Evolutionary conservation across 2,888 invertebrate species (phyloP), one percentile per base, ranked within the genome.

Genomic region (Mayetiola destructor): DNA sequence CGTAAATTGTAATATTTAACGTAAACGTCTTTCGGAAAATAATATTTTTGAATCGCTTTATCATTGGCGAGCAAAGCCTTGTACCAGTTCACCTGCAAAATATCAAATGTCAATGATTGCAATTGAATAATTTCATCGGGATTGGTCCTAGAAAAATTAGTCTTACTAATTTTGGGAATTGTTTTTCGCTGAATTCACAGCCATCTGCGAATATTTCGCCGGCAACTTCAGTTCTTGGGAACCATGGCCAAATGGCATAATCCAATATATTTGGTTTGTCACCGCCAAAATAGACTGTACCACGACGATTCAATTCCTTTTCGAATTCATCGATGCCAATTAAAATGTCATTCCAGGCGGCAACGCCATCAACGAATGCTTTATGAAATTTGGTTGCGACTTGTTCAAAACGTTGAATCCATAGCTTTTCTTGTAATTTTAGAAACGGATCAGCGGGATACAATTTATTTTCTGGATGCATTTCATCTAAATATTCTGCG

Each of bases 231-330:
- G 68, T 61, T 36, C 72, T 67, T 68, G 89, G 89, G 64, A 85
- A 79, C 84, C 88, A 89, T 2, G 89, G 89, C 88, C 88, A 89
- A 62, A 89, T 80, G 77, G 88, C 86, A 63, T 82, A 84, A 68
- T 90, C 89, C 56, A 88, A 72, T 77, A 85, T 80, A 52, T 88
- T 88, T 1, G 88, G 85, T 58, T 78, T 77, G 56, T 73, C 72
- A 0, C 87, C 86, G 59, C 81, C 76, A 62, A 86, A 80, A 68
- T 77, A 89, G 55, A 75, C 75, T 1, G 80, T 80, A 21, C 77
- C 78, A 55, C 88, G 77, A 20, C 71, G 71, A 27, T 67, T 68
- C 5, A 89, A 68, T 66, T 85, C 85, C 55, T 75, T 75, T 66
- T 89, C 84, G 56, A 85, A 79, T 1, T 74, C 63, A 61, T 80